Evolutionary conservation across 2,888 invertebrate genomes (phyloP).

Genomic region (Danaus chrysippus): DNA sequence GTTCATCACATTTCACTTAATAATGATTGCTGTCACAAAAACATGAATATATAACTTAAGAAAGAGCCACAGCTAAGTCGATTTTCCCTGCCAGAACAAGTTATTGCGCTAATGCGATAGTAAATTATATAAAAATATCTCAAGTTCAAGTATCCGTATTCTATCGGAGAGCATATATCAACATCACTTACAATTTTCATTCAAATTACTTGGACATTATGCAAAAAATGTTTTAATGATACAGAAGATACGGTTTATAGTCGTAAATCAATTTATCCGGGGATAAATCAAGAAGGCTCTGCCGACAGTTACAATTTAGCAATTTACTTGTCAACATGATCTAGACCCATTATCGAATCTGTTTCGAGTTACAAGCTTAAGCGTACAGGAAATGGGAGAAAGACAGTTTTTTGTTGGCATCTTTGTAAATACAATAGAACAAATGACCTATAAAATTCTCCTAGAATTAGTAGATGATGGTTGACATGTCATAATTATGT

Average conservation of each 20-base stretch:
- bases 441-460: too few species aligned
- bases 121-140: constrained; percentile 32
- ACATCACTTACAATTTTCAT: constrained; percentile 40
- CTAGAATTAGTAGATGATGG: too few species aligned
- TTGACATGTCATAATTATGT: too few species aligned
- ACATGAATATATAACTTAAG: constrained; percentile 4
- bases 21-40: neutral
- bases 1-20: too few species aligned
- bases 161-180: constrained; percentile 43
- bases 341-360: constrained; percentile 51
- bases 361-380: constrained; percentile 31
- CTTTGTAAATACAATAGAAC: neutral
- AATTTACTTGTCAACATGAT: constrained; percentile 68
- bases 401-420: neutral
- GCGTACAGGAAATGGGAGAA: constrained; percentile 10
- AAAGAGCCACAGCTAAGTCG: neutral
- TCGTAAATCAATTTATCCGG: constrained; percentile 23
- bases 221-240: constrained; percentile 28
- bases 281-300: constrained; percentile 59
- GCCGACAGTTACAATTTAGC: constrained; percentile 63
- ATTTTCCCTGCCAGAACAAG: neutral
- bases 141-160: constrained; percentile 40
- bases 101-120: constrained; percentile 5
- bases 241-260: constrained; percentile 32
- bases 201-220: constrained; percentile 26